Base-by-base conservation (phyloP, 2,888 invertebrate species). In the Orthonevra nobilis region DNA sequence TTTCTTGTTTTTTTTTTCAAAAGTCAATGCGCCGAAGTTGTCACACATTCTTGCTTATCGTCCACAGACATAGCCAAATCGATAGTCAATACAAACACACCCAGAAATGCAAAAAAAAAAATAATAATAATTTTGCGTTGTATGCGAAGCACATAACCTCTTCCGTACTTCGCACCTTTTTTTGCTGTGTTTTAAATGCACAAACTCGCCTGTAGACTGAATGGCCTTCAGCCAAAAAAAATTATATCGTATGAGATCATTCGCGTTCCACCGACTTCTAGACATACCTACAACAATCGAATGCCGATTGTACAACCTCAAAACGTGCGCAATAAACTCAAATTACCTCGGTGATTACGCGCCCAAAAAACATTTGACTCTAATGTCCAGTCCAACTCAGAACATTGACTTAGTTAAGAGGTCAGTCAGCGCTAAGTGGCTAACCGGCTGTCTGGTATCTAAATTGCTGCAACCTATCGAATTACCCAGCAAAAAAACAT, bases 331-430 rank as follows among this genome's bases (percentile, higher is more conserved):
- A 69, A 40, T 58, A 40, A 58, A 58, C 48, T 60, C 34, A 69
- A 69, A 58, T 58, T 40, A 48, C 40, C 19, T 23, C 23, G 20
- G n/a, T n/a, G n/a, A n/a, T n/a, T 23, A 26, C 40, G 10, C 15
- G 30, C 28, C 10, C 17, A 36, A 19, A 5, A 42, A 54, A 30
- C 26, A 19, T 40, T 52, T 56, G 19, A 15, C 28, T 34, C 10
- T 19, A 15, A 56, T 26, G 23, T 23, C 3, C 23, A 32, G n/a
- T 20, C n/a, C 12, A 30, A 14, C 14, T 46, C 30, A 50, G 50
- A 44, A 42, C 50, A 44, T 60, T 69, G 60, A 60, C 60, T 42
- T 6, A 26, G 32, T 60, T 42, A 12, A 60, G 42, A 69, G 50
- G 60, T 60, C 60, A 60, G 5, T 20, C 42, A n/a, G n/a, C n/a